phyloP scores from a whole-genome alignment of 1,140 invertebrate genomes.

The Eurosta solidaginis region DNA sequence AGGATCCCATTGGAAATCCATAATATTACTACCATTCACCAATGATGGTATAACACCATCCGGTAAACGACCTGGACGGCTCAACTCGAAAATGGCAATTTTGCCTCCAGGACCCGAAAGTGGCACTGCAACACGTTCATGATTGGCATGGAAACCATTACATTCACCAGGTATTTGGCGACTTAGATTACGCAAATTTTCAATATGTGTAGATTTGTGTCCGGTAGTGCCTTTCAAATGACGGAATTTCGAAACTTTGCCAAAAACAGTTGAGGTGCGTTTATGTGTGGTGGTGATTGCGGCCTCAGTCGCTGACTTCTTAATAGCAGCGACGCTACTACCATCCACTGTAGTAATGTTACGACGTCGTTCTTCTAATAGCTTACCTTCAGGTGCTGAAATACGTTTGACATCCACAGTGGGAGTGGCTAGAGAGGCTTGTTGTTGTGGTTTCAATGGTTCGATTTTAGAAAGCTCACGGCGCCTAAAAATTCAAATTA shows the following conservation, averaged over 20 bases:
- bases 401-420: constrained; percentile 49
- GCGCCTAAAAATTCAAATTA: constrained; percentile 39
- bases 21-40: constrained; percentile 83
- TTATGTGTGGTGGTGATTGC: constrained; percentile 68
- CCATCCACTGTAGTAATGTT: constrained; percentile 13
- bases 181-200: constrained; percentile 89
- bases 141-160: constrained; percentile 90
- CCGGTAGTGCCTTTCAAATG: constrained; percentile 88
- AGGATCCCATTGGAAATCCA: constrained; percentile 94
- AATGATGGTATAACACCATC: constrained; percentile 81
- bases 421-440: not conserved
- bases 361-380: constrained; percentile 49
- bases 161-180: constrained; percentile 91
- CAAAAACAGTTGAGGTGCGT: constrained; percentile 84
- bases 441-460: constrained; percentile 40
- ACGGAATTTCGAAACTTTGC: constrained; percentile 89
- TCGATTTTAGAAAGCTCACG: constrained; percentile 54
- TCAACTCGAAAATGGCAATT: constrained; percentile 84
- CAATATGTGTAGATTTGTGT: constrained; percentile 89
- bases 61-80: constrained; percentile 75
- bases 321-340: constrained; percentile 34
- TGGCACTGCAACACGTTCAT: constrained; percentile 82
- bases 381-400: constrained; percentile 54
- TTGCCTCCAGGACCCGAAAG: constrained; percentile 87
- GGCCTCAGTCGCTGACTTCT: constrained; percentile 63